phyloP scores from a whole-genome alignment of 64 coral and sea anemone species.

The Porites australiensis region DNA sequence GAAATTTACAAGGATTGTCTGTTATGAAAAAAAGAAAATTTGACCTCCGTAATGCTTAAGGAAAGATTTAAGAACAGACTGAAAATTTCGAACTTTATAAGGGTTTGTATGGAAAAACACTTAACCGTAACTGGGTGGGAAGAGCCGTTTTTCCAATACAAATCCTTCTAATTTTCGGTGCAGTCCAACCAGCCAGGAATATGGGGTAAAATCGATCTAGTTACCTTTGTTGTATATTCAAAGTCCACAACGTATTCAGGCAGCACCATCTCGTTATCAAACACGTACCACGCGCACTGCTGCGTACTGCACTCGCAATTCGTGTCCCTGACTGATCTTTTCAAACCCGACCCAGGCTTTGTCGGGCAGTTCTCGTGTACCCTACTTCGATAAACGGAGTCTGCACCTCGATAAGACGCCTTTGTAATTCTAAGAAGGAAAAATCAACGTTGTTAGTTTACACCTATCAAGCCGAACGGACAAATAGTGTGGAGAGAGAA shows the following conservation, averaged over 20 bases:
- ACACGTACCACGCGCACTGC: constrained; percentile 83
- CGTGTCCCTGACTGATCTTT: constrained; percentile 16
- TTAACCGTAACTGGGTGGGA: too few species aligned
- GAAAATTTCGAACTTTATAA: too few species aligned
- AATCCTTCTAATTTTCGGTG: too few species aligned
- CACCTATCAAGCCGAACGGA: neutral
- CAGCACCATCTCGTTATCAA: constrained; percentile 70
- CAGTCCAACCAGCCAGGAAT: too few species aligned
- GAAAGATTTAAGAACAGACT: too few species aligned
- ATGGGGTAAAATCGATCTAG: neutral
- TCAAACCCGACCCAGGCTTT: constrained; percentile 18
- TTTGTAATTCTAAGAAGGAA: constrained; percentile 33
- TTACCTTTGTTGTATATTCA: constrained; percentile 82
- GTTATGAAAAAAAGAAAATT: too few species aligned
- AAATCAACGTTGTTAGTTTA: neutral
- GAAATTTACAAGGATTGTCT: too few species aligned
- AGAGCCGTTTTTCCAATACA: too few species aligned
- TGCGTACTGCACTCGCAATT: constrained; percentile 74
- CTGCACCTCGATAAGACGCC: constrained; percentile 18
- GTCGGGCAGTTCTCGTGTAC: constrained; percentile 50
- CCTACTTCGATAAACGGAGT: constrained; percentile 32
- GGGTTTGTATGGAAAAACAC: too few species aligned
- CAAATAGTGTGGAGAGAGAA: neutral
- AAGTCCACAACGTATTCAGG: constrained; percentile 93
- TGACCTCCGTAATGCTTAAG: too few species aligned